These are phyloP conservation scores for Chelmon rostratus DNA, from an alignment of 2,797 vertebrate species.

Conservation along the genomic window DNA sequence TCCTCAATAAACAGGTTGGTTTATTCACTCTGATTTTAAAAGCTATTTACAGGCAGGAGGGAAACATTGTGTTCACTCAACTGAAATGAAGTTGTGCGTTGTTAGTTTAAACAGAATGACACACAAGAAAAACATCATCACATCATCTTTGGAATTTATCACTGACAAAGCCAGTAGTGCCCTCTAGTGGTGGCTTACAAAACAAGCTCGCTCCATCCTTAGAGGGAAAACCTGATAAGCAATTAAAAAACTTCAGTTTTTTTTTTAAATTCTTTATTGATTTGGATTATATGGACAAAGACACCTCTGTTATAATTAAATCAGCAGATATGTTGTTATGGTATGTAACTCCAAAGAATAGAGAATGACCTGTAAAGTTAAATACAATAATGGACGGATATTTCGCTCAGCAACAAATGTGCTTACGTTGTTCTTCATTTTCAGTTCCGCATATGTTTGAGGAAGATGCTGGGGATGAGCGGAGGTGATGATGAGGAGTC, in stretches of 20 bases:
- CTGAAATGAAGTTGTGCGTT: neutral
- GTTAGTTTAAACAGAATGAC: neutral
- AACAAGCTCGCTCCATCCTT: neutral
- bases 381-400: neutral
- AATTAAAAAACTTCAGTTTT: neutral
- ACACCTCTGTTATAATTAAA: neutral
- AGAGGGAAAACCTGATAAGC: neutral
- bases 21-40: neutral
- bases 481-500: slow-evolving; percentile 80
- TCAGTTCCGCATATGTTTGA: slow-evolving; percentile 86
- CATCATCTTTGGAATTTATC: neutral
- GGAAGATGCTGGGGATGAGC: slow-evolving; percentile 82
- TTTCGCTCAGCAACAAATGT: neutral
- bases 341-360: neutral
- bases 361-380: neutral
- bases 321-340: neutral
- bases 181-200: slow-evolving; percentile 27
- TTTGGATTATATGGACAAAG: neutral
- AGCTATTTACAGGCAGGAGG: neutral
- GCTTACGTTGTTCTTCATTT: slow-evolving; percentile 19
- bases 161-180: neutral
- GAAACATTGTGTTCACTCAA: neutral
- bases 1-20: slow-evolving; percentile 83
- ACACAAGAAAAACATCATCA: neutral
- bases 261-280: neutral